Evolutionary conservation across 1,140 invertebrate genomes (phyloP), one percentile per base, ranked within the genome.

Genomic region (Helicoverpa armigera): DNA sequence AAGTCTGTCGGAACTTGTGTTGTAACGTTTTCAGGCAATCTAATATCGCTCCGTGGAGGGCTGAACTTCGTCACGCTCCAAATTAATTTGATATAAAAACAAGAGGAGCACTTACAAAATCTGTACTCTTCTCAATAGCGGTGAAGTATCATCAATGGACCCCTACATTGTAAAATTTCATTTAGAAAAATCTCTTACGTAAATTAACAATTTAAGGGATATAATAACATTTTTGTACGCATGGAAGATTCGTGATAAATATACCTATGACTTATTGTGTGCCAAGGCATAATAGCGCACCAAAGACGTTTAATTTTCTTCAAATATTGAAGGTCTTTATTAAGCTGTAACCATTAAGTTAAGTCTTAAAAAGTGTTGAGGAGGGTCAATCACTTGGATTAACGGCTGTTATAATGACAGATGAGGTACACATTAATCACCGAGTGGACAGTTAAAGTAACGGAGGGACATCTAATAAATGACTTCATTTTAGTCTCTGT

Each of bases 381-480:
- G 53, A 54, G 53, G n/a, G 53, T n/a, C 13, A 35, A 43, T 65
- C 11, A 65, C 13, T n/a, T 18, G 2, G 11, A n/a, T 43, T n/a
- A 43, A 43, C 43, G 61, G 35, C 14, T 65, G 35, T 7, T 65
- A n/a, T 43, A 43, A 79, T 18, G 53, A 70, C 16, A 79, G 60
- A 79, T 61, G 56, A 60, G 3, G 14, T 18, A 29, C 9, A 14
- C 18, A 61, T 79, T 61, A 51, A 16, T 73, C 78, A 48, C 23
- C 23, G 12, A 18, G 18, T 63, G 43, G 74, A 72, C 80, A 81
- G 13, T 31, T 65, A 65, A 60, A 69, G 63, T 76, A 81, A 81
- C 69, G 73, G 58, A 60, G 5, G 23, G 74, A 70, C 73, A 76
- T 82, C n/a, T 16, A 63, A 82, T 77, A 82, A 74, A 82, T 82